phyloP scores from a whole-genome alignment of 92 coral and sea anemone genomes.

The Siderastrea radians region DNA sequence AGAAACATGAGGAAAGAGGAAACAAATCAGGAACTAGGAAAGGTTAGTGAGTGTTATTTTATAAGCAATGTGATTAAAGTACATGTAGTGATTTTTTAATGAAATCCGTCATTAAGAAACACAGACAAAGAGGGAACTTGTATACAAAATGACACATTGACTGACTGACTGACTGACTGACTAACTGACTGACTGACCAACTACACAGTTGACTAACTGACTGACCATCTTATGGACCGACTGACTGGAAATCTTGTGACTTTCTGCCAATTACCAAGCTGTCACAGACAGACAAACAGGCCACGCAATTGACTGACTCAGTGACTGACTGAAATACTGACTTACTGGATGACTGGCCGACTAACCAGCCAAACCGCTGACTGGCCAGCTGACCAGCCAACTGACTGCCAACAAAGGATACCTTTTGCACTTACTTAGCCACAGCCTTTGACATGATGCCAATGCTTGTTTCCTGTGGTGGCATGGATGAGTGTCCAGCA shows the following conservation, averaged over 20 bases:
- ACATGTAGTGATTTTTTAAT: no score
- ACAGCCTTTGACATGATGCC: constrained; percentile 94
- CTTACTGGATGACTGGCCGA: neutral
- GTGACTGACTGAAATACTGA: neutral
- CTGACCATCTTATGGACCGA: neutral
- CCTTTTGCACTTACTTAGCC: constrained; percentile 55
- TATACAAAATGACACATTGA: neutral
- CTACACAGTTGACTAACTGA: neutral
- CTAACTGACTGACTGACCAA: neutral
- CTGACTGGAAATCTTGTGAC: neutral
- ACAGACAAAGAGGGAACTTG: no score
- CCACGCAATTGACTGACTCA: neutral
- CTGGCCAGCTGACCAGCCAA: neutral
- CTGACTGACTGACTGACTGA: neutral
- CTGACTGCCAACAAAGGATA: neutral
- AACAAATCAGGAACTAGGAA: neutral
- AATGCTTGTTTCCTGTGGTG: constrained; percentile 88
- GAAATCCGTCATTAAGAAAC: no score
- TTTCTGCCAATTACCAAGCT: neutral
- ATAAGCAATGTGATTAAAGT: no score
- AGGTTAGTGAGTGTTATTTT: neutral
- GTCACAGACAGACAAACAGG: neutral
- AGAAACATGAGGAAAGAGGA: no score
- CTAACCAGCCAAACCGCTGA: neutral
- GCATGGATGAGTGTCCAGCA: constrained; percentile 96